Evolutionary conservation across 23 tunicate genomes (phyloP).

Genomic region (Halocynthia roretzi): DNA sequence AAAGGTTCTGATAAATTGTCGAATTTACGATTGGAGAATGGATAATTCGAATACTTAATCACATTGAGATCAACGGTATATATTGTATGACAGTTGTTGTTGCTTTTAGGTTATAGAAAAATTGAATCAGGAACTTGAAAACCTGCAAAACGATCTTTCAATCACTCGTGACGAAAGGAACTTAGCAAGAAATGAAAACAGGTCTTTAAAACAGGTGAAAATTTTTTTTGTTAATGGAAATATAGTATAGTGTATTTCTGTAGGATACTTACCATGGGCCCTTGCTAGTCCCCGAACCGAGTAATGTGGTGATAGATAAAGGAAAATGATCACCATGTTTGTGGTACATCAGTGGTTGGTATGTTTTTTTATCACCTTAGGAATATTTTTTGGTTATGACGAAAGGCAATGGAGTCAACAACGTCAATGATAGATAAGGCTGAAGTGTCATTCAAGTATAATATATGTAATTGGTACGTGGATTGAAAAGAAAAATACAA

Average conservation of each 20-base stretch:
- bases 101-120: conserved; percentile 7
- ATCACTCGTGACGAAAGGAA: conserved; percentile 37
- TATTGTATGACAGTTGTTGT: background rate
- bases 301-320: too few relatives aligned
- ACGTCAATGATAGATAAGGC: too few relatives aligned
- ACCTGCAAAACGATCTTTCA: conserved; percentile 47
- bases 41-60: too few relatives aligned
- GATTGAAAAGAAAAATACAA: too few relatives aligned
- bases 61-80: background rate
- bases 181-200: conserved; percentile 23
- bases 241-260: background rate
- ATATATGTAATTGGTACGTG: too few relatives aligned
- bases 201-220: conserved; percentile 11
- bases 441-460: too few relatives aligned
- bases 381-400: too few relatives aligned
- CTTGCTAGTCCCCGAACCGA: too few relatives aligned
- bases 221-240: background rate
- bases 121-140: conserved; percentile 53
- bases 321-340: too few relatives aligned
- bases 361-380: too few relatives aligned
- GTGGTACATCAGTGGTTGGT: too few relatives aligned
- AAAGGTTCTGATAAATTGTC: conserved; percentile 10
- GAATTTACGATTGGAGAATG: background rate
- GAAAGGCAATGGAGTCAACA: too few relatives aligned
- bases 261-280: background rate